These are phyloP conservation scores for Pseudotriccus pelzelni DNA, from an alignment of 2,797 vertebrate species.

Conservation along the genomic window DNA sequence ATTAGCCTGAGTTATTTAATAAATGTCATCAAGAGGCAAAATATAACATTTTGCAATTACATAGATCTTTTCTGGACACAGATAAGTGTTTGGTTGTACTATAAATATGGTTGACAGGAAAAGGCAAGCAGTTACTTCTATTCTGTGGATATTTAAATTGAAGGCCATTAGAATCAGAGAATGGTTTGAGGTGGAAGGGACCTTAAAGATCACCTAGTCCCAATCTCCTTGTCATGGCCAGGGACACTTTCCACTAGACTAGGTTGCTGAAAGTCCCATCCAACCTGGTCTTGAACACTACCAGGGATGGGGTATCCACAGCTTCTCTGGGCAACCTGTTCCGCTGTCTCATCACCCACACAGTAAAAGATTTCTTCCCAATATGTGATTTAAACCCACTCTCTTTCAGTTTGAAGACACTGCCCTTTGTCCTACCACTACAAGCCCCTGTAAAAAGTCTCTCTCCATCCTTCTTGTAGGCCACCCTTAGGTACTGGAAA, in stretches of 20 bases:
- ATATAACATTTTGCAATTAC: background rate
- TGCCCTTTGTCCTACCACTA: background rate
- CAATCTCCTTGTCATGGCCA: background rate
- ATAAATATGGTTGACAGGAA: background rate
- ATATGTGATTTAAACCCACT: background rate
- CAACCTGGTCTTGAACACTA: background rate
- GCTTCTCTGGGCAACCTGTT: background rate
- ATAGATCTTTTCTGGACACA: background rate
- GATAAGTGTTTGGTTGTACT: background rate
- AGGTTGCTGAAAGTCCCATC: background rate
- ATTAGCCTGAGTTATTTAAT: background rate
- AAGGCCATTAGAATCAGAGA: background rate
- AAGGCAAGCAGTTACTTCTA: background rate
- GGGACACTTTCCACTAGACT: background rate
- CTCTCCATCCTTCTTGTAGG: background rate
- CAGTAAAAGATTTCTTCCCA: background rate
- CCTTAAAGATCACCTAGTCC: background rate
- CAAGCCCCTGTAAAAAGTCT: background rate
- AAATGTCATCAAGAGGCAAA: background rate
- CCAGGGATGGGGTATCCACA: background rate
- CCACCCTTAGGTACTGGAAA: background rate
- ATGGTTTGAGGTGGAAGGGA: background rate
- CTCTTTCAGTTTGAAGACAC: background rate
- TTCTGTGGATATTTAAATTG: background rate
- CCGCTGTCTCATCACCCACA: background rate